Conservation (phyloP, 2,113 vertebrate species). For the Lepus americanus region DNA sequence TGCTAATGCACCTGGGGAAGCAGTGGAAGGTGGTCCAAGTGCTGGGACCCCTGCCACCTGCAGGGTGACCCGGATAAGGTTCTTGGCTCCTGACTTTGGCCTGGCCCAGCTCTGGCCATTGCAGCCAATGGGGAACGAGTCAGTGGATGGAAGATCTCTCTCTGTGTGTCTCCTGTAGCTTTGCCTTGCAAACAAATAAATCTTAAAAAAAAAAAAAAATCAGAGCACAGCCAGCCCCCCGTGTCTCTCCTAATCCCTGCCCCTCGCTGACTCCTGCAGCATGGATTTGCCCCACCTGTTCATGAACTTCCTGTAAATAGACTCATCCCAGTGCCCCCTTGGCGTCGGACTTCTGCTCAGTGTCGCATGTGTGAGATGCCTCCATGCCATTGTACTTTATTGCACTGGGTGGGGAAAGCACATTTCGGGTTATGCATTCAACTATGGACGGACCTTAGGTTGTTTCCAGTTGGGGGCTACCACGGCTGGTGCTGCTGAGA, state of each 20-base stretch:
- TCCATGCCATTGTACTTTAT: not conserved
- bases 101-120: no score
- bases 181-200: no score
- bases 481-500: not conserved
- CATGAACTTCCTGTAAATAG: not conserved
- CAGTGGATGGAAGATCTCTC: no score
- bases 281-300: fast-evolving
- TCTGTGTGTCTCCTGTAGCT: no score
- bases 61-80: no score
- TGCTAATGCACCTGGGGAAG: no score
- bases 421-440: not conserved
- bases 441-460: no score
- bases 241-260: not conserved
- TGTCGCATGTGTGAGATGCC: fast-evolving
- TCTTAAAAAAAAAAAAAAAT: not conserved
- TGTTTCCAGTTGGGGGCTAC: not conserved
- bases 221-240: not conserved
- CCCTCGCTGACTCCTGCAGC: not conserved
- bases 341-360: not conserved
- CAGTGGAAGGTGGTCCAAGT: no score
- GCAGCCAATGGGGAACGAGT: no score
- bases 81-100: no score
- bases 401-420: not conserved
- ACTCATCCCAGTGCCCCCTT: not conserved
- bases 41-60: no score